Evolutionary conservation across 2,888 invertebrate genomes (phyloP).

Genomic region (Epiblema foenella): DNA sequence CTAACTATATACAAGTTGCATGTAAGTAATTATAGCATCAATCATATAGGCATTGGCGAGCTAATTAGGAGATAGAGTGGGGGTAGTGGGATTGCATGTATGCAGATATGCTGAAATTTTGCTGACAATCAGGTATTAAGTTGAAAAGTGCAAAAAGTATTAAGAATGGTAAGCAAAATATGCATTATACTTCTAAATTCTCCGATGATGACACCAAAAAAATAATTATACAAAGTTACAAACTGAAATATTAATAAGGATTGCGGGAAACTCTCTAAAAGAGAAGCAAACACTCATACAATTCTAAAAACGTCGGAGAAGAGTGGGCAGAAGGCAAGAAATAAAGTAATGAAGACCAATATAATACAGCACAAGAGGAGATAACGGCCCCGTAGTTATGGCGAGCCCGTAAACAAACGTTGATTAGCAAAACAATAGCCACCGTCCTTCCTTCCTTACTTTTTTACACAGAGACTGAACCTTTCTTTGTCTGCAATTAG

Average conservation of each 20-base stretch:
- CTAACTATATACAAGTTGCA: background rate
- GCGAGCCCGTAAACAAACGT: constrained; percentile 8
- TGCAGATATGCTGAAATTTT: background rate
- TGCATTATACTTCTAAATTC: background rate
- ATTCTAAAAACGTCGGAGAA: constrained; percentile 2
- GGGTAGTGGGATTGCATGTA: background rate
- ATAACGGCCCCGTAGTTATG: constrained; percentile 6
- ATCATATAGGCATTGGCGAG: background rate
- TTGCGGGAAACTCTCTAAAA: background rate
- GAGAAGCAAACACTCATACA: background rate
- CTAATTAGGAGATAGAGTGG: background rate
- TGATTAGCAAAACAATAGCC: constrained; percentile 15
- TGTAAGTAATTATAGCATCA: too few species aligned
- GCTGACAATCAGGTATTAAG: too few species aligned
- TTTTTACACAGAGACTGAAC: constrained; percentile 21
- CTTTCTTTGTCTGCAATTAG: constrained; percentile 30
- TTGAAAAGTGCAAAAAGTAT: too few species aligned
- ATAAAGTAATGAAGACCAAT: constrained; percentile 8
- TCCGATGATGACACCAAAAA: too few species aligned
- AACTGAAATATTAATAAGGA: background rate
- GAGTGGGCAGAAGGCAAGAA: constrained; percentile 1
- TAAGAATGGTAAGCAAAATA: background rate
- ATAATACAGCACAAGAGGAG: constrained; percentile 11
- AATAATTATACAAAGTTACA: background rate
- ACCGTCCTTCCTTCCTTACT: constrained; percentile 13